Percentiles rank a stretch among this genome's conserved stretches.
Conservation (phyloP, 2,888 invertebrate species). For the Magallana nippona region DNA sequence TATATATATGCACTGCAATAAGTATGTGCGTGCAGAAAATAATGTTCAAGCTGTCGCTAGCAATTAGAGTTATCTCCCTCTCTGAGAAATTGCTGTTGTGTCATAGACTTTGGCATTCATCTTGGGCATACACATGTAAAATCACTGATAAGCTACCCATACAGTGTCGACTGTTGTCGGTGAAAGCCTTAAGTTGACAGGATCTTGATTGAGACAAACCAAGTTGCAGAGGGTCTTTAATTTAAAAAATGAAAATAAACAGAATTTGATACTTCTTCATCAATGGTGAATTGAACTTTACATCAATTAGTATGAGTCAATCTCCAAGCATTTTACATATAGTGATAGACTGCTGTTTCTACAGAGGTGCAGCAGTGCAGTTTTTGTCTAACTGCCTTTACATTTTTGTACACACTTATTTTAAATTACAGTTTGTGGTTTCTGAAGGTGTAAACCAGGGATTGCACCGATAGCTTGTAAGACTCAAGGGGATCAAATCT, state of each 20-base stretch:
- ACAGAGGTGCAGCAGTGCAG: constrained; percentile 20
- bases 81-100: not conserved
- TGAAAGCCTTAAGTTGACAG: not conserved
- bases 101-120: not conserved
- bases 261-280: too few relatives aligned
- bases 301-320: not conserved
- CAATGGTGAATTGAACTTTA: too few relatives aligned
- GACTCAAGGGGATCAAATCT: too few relatives aligned
- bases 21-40: not conserved
- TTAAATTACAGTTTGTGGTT: too few relatives aligned
- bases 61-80: constrained; percentile 26
- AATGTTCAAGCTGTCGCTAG: not conserved
- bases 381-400: not conserved
- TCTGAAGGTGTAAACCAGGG: too few relatives aligned
- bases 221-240: too few relatives aligned
- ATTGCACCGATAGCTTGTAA: too few relatives aligned
- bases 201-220: not conserved
- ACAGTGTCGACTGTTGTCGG: not conserved
- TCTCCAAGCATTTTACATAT: not conserved
- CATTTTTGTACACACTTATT: too few relatives aligned
- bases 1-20: too few relatives aligned
- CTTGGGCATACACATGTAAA: not conserved
- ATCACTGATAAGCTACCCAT: not conserved
- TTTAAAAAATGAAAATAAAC: too few relatives aligned
- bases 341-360: not conserved